phyloP scores from a whole-genome alignment of 2,797 vertebrate species.

The Pagetopsis macropterus region DNA sequence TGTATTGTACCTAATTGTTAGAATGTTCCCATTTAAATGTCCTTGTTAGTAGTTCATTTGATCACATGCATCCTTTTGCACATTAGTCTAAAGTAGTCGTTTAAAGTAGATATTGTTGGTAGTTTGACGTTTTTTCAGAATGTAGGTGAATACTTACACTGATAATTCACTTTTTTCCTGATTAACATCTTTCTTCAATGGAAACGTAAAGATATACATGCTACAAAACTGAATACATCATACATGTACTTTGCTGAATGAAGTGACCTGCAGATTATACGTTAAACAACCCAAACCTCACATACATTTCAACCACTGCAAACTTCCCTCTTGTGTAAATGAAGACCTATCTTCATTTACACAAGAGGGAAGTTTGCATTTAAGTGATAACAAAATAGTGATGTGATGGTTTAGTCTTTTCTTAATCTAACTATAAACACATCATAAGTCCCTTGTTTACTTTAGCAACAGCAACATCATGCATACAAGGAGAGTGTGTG shows the following conservation, averaged over 20 bases:
- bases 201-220: background rate
- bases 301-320: slow-evolving; percentile 25
- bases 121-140: background rate
- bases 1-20: background rate
- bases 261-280: slow-evolving; percentile 7
- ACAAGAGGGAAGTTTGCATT: background rate
- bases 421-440: slow-evolving; percentile 6
- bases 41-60: background rate
- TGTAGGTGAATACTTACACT: background rate
- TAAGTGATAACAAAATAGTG: background rate
- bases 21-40: background rate
- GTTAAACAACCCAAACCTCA: background rate
- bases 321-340: no score
- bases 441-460: slow-evolving; percentile 1
- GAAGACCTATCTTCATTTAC: slow-evolving; percentile 10
- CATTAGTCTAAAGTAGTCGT: background rate
- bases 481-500: background rate
- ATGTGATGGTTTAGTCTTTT: background rate
- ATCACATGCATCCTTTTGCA: background rate
- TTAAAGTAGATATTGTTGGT: background rate
- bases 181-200: background rate
- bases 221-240: background rate
- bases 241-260: background rate
- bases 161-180: background rate
- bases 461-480: slow-evolving; percentile 9